phyloP scores from a whole-genome alignment of 2,113 vertebrate genomes.

The Chionis minor region DNA sequence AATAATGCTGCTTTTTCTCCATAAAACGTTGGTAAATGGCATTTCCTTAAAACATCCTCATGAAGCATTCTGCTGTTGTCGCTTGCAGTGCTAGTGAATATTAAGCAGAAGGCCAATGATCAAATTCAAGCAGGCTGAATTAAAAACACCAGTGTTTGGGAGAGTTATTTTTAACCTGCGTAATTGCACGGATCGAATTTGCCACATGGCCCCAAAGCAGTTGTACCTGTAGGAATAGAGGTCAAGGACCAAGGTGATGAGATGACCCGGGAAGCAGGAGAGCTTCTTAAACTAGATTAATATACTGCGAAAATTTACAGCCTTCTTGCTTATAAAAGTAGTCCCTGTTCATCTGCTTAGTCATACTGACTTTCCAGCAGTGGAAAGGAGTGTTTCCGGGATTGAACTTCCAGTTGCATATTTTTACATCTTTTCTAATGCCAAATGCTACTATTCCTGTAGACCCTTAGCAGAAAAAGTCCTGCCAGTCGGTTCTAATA shows the following conservation, averaged over 20 bases:
- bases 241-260: background rate
- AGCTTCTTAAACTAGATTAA: background rate
- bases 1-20: background rate
- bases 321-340: background rate
- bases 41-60: background rate
- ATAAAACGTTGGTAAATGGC: background rate
- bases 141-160: background rate
- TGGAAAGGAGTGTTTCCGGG: background rate
- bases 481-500: background rate
- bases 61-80: background rate
- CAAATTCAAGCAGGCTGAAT: background rate
- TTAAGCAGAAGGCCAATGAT: background rate
- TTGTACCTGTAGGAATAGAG: background rate
- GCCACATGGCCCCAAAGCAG: background rate
- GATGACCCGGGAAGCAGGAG: background rate
- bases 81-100: background rate
- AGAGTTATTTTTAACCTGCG: background rate
- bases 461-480: background rate
- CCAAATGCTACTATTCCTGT: background rate
- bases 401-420: background rate
- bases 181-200: background rate
- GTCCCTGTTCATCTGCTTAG: background rate
- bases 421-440: background rate
- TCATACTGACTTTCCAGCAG: background rate
- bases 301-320: background rate